A percentile compares a stretch with the other conserved stretches of the same genome.
Evolutionary conservation across 2,113 vertebrate species (phyloP).

Genomic region (Chaetura pelagica): DNA sequence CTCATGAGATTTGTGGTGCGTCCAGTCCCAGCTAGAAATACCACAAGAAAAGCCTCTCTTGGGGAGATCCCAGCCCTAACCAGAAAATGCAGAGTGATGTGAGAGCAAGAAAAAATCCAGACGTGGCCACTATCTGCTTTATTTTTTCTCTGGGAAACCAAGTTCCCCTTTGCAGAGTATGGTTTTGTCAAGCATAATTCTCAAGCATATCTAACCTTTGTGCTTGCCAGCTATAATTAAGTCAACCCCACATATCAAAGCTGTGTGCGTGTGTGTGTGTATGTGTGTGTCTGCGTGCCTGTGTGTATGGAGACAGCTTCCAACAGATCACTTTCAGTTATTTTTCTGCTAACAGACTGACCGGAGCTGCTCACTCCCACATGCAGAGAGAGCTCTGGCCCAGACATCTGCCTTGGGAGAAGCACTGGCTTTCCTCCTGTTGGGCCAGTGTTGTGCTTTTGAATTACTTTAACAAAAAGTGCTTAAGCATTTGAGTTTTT

Average conservation of each 20-base stretch:
- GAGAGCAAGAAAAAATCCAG: conserved; percentile 51
- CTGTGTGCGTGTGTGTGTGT: not conserved
- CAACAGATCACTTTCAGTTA: conserved; percentile 32
- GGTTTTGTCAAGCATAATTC: not conserved
- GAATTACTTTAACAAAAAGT: not conserved
- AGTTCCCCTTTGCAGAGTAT: not conserved
- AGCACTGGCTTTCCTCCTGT: not conserved
- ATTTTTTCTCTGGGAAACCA: conserved; percentile 16
- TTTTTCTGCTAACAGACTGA: conserved; percentile 13
- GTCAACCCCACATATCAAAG: conserved; percentile 4
- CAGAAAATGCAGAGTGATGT: conserved; percentile 47
- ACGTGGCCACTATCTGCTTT: conserved; percentile 37
- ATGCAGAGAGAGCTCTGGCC: not conserved
- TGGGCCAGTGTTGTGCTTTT: not conserved
- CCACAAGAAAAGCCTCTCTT: conserved; percentile 55
- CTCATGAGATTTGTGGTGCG: conserved; percentile 31
- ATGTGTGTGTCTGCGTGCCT: not conserved
- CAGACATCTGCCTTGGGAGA: conserved; percentile 7
- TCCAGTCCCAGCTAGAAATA: conserved; percentile 60
- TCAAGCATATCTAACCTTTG: not conserved
- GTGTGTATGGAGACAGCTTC: not conserved
- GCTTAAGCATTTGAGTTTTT: not conserved
- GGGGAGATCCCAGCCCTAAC: conserved; percentile 38
- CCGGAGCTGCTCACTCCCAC: conserved; percentile 27
- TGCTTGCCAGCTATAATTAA: not conserved